Evolutionary conservation across 2,888 invertebrate genomes (phyloP).

Genomic region (Augochlorella aurata): DNA sequence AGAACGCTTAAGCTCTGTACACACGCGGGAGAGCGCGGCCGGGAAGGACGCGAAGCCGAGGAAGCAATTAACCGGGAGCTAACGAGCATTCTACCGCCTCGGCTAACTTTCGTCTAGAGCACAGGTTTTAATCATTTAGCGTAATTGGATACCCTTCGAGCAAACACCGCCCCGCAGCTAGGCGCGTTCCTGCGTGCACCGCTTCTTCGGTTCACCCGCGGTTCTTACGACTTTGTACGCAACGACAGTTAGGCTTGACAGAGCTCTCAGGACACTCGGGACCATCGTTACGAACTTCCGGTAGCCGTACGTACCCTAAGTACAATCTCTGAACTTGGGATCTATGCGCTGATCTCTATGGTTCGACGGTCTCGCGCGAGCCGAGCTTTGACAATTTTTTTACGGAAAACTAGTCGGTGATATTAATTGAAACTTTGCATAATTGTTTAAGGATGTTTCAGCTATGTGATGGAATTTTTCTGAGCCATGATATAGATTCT

Average conservation of each 20-base stretch:
- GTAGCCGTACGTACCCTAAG: too few species aligned
- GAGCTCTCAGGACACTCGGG: not conserved
- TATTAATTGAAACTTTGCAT: not conserved
- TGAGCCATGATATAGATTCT: not conserved
- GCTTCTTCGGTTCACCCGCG: conserved; percentile 6
- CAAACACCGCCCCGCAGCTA: conserved; percentile 22
- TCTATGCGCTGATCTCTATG: too few species aligned
- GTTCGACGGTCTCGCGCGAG: too few species aligned
- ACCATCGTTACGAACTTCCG: too few species aligned
- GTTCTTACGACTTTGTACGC: not conserved
- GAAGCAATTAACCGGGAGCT: conserved; percentile 63
- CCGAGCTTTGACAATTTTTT: not conserved
- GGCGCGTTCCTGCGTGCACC: conserved; percentile 1
- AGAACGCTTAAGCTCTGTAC: conserved; percentile 31
- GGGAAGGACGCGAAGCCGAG: conserved; percentile 40
- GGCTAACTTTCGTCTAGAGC: conserved; percentile 51
- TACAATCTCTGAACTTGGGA: too few species aligned
- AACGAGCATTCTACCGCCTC: conserved; percentile 58
- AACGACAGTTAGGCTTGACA: not conserved
- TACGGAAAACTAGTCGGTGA: not conserved
- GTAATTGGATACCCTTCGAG: conserved; percentile 53
- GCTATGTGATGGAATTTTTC: not conserved
- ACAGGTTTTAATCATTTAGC: conserved; percentile 61
- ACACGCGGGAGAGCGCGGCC: conserved; percentile 34
- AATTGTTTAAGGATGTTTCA: not conserved